phyloP scores from a whole-genome alignment of 2,888 invertebrate species.

The Caenorhabditis angaria region DNA sequence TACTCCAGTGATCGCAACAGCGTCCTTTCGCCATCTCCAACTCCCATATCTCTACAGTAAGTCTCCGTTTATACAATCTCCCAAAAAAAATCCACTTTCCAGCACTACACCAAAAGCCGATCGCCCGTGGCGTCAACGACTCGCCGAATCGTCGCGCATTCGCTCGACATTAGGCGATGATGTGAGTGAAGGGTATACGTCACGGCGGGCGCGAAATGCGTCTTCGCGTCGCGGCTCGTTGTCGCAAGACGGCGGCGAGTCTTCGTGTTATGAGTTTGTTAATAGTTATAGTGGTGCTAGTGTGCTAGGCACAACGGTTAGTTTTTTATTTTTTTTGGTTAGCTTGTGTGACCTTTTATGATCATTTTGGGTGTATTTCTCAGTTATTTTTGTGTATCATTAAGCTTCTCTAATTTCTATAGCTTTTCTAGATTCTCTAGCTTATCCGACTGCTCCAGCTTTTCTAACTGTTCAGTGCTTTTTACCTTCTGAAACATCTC shows the following conservation, averaged over 20 bases:
- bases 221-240: conserved; percentile 39
- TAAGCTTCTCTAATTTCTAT: no score
- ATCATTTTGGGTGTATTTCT: conserved; percentile 3
- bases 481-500: no score
- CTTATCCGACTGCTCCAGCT: no score
- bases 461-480: no score
- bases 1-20: conserved; percentile 45
- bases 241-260: conserved; percentile 27
- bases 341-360: neutral
- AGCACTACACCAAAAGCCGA: conserved; percentile 53
- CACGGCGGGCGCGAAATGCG: conserved; percentile 37
- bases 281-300: conserved; percentile 32
- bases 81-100: conserved; percentile 8
- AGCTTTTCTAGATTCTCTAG: no score
- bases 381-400: neutral
- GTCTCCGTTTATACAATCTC: neutral
- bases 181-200: conserved; percentile 51
- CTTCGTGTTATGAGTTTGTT: conserved; percentile 31
- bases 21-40: conserved; percentile 47
- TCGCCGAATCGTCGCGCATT: conserved; percentile 65
- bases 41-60: conserved; percentile 42
- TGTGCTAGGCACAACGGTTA: conserved; percentile 25
- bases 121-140: conserved; percentile 68
- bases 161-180: conserved; percentile 57
- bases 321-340: conserved; percentile 18